phyloP scores from a whole-genome alignment of 2,113 vertebrate genomes.

The Orthonyx spaldingii region DNA sequence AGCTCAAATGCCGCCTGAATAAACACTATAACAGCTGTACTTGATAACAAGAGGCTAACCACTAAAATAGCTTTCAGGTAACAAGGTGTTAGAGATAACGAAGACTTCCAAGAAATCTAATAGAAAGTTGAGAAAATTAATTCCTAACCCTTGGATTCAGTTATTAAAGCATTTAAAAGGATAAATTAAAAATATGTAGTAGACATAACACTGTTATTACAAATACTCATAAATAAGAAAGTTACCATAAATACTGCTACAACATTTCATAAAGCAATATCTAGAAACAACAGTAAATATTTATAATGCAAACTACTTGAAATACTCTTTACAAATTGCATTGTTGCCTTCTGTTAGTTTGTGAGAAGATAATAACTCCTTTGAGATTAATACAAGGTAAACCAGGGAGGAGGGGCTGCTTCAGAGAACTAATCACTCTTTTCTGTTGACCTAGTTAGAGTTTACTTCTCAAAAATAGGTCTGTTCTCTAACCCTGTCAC shows the following conservation, averaged over 20 bases:
- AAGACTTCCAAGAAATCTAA: background rate
- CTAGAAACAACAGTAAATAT: background rate
- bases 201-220: background rate
- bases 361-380: constrained; percentile 9
- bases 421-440: background rate
- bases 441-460: constrained; percentile 22
- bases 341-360: background rate
- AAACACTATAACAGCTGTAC: background rate
- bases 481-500: background rate
- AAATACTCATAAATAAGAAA: background rate
- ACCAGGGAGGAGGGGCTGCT: background rate
- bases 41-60: background rate
- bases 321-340: background rate
- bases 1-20: background rate
- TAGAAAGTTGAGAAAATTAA: background rate
- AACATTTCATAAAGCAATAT: background rate
- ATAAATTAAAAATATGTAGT: background rate
- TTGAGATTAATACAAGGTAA: constrained; percentile 24
- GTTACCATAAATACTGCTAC: background rate
- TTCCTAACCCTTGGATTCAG: background rate
- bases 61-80: background rate
- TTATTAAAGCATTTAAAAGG: background rate
- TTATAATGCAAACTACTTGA: background rate
- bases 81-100: background rate
- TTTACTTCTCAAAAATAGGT: background rate